These are phyloP conservation scores for Eolophus roseicapilla DNA, from an alignment of 2,113 vertebrate genomes.

Conservation along the genomic window DNA sequence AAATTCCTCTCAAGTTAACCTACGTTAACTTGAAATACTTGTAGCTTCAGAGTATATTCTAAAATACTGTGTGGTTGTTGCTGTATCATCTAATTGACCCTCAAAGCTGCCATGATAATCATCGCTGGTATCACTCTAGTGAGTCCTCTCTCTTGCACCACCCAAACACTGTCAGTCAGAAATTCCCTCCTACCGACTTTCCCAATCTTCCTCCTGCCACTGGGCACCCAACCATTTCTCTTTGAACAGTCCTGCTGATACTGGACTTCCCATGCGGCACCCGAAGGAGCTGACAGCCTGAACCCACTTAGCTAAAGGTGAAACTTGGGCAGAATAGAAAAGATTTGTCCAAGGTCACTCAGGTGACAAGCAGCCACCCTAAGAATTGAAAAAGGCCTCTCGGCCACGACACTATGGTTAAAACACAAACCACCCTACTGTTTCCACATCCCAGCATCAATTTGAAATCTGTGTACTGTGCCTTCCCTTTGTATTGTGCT, in stretches of 20 bases:
- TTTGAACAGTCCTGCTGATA: background rate
- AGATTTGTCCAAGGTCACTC: background rate
- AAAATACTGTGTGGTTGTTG: background rate
- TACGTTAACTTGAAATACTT: background rate
- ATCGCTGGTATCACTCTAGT: background rate
- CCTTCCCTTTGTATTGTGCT: background rate
- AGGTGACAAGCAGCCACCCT: background rate
- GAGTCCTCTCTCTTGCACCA: background rate
- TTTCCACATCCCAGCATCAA: accelerated
- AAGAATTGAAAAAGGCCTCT: background rate
- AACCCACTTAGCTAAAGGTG: background rate
- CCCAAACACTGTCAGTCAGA: background rate
- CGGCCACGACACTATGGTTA: background rate
- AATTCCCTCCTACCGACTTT: background rate
- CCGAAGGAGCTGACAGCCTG: background rate
- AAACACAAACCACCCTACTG: background rate
- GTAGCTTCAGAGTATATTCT: background rate
- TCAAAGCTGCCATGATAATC: background rate
- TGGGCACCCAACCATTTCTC: background rate
- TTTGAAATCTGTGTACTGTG: background rate
- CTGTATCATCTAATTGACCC: background rate
- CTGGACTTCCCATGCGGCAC: background rate
- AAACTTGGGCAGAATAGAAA: background rate
- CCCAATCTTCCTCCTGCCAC: background rate
- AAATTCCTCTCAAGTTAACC: background rate